Evolutionary conservation across 2,888 invertebrate genomes (phyloP), one percentile per base, ranked within the genome.

Genomic region (Conistra vaccinii): DNA sequence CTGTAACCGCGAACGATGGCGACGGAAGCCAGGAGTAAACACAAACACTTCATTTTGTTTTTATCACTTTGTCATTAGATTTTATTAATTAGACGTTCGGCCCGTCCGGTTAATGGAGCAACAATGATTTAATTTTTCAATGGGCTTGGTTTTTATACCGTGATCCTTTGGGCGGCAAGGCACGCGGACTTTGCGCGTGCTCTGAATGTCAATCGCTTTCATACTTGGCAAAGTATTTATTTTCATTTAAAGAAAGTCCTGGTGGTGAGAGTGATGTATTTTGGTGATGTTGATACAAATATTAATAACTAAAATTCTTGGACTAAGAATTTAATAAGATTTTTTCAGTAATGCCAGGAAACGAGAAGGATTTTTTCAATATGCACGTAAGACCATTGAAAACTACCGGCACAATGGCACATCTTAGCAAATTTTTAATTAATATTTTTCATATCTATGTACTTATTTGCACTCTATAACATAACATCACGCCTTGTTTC

Each of bases 121-220:
- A 95, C 95, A 96, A 94, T 96, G 96, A 96, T 95, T 96, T 94
- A 96, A 96, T 96, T 96, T 96, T 96, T 95, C 94, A 93, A 96
- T 97, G 97, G 97, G 97, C 97, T 97, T 97, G 97, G 97, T 97
- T 96, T 97, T 97, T 97, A 97, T 97, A 97, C 76, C 93, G 94
- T 93, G 94, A 93, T 95, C 95, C 96, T 96, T 96, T 94, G 96
- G 95, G 94, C 95, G 96, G 96, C 95, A 91, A 96, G 93, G 95
- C 95, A 94, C 94, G 95, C 95, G 94, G 92, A 81, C 72, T 29
- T 14, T 0, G 90, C 86, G 91, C 95, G 93, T 94, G 95, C 51
- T n/a, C 3, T 3, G 96, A 89, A 94, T 96, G 84, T 76, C 82
- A 94, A 96, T 89, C 80, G 90, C 90, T 89, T 92, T 93, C 93